Base-by-base conservation (phyloP, 2,797 vertebrate genomes). In the Schizopygopsis malacanthus region DNA sequence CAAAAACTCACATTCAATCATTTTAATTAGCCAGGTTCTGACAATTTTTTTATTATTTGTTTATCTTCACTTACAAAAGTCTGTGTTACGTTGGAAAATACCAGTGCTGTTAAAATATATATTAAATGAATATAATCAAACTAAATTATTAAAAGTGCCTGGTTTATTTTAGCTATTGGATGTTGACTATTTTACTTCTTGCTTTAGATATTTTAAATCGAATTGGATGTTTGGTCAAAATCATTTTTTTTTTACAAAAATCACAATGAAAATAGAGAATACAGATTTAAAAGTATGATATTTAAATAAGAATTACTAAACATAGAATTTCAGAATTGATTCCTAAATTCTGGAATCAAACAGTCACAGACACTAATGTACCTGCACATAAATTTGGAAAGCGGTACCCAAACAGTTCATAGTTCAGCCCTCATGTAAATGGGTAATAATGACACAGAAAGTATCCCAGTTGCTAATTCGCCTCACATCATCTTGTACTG, bases 401-500 rank as follows among this genome's bases (percentile, higher is more conserved):
- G 28, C 28, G 28, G 28, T 28, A 28, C 28, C 28, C 28, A 28
- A 28, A 28, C 28, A 28, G 28, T 28, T 28, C 28, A 28, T 28
- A 56, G 61, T 77, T 84, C 22, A 69, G 2, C 47, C 10, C 47
- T 84, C n/a, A 69, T 25, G 72, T 65, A 63, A 33, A 63, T 25
- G 4, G 1, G 22, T 67, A 77, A 67, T 41, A 41, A 52, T 67
- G 63, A 67, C 43, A 69, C 63, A 54, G 11, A 11, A n/a, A 41
- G 28, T 16, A 83, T 65, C n/a, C 56, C 59, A 75, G 45, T 41
- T 37, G 56, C 28, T 25, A 65, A 83, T 67, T 75, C 13, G 3
- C 37, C 61, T 37, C 39, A 6, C 18, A 73, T 28, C 12, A 67
- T 50, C 2, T 90, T 70, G 91, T 92, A 93, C 93, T 93, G 91